phyloP scores from a whole-genome alignment of 2,888 invertebrate species.

The Spisula subtruncata region DNA sequence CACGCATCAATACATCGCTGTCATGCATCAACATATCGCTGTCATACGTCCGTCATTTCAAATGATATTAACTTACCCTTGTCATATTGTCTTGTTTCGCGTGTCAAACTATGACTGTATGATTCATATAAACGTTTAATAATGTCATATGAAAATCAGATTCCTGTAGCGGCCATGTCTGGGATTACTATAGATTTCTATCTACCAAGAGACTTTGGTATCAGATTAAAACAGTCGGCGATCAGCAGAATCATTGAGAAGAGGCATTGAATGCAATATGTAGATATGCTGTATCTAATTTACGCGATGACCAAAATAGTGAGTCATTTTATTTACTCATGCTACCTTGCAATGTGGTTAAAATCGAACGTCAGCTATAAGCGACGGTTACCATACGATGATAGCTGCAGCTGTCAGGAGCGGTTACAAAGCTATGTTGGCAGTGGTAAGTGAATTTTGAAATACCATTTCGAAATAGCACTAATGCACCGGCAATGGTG shows the following conservation, averaged over 20 bases:
- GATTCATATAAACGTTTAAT: conserved; percentile 29
- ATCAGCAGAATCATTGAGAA: neutral
- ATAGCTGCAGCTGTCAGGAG: no score
- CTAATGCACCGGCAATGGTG: no score
- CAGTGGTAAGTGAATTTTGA: no score
- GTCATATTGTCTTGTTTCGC: conserved; percentile 35
- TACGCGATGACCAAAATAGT: neutral
- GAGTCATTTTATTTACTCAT: conserved; percentile 4
- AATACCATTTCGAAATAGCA: no score
- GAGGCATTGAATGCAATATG: neutral
- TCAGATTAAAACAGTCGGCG: neutral
- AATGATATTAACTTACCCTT: conserved; percentile 20
- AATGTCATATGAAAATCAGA: conserved; percentile 19
- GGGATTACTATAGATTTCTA: conserved; percentile 11
- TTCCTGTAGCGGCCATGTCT: conserved; percentile 5
- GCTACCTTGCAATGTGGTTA: no score
- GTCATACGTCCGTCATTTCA: conserved; percentile 27
- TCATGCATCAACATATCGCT: no score
- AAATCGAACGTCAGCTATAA: no score
- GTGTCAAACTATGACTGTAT: conserved; percentile 34
- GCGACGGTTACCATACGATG: no score
- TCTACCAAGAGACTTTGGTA: neutral
- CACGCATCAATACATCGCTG: conserved; percentile 46
- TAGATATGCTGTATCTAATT: neutral
- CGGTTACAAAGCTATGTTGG: no score